Evolutionary conservation across 2,888 invertebrate genomes (phyloP), one percentile per base, ranked within the genome.

Genomic region (Drosophila kambysellisi): DNA sequence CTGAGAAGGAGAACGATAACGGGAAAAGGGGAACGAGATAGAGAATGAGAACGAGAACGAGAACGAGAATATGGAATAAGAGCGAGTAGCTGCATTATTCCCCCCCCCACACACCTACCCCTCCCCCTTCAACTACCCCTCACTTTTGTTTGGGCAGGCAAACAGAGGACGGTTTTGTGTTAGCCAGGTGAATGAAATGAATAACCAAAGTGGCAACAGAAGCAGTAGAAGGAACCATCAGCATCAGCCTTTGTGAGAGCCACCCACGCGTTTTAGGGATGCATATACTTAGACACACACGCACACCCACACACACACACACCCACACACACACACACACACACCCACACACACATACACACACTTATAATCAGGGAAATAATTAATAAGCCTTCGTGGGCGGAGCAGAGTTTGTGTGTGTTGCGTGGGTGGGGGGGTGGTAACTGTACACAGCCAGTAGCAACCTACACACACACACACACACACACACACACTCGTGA

Each of bases 331-430:
- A 58, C 20, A 25, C 20, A 25, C 32, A 32, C 25, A 20, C 57
- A 35, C 48, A 20, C 37, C 52, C 32, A 43, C 17, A 12, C 37
- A 41, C 15, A 39, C 56, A 41, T 12, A 39, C 56, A 43, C 20
- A 33, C 29, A 53, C 32, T 17, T 37, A 53, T 25, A 37, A 39
- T 61, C 58, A 60, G 33, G 61, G 33, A 65, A 84, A 84, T 84
- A 82, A 76, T 85, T 84, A 85, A 82, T 82, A 69, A 70, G 76
- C 57, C 62, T 74, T 54, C 68, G 62, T 70, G 60, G 15, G 56
- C 32, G 33, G 4, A 20, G 25, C 63, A 61, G 35, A 48, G 43
- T 61, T 59, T 53, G 46, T 9, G 65, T 33, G n/a, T 41, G 52
- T 57, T 67, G n/a, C 32, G n/a, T 52, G 2, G 15, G 7, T 20